A percentile compares a stretch with the other conserved stretches of the same genome.
Evolutionary conservation across 92 coral and sea anemone species (phyloP).

Genomic region (Virgularia gustaviana): DNA sequence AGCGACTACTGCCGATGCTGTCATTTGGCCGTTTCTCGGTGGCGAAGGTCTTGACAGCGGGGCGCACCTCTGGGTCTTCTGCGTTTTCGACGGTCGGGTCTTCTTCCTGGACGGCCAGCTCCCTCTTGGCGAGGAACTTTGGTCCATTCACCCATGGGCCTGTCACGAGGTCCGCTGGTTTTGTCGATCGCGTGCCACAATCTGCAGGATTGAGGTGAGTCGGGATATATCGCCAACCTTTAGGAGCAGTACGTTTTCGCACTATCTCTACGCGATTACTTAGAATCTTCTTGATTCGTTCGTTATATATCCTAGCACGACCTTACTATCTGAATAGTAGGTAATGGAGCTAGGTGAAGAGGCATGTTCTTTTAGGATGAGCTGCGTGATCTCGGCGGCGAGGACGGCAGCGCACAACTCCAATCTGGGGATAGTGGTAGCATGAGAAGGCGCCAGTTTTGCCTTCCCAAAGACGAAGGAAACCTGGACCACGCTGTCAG

Average conservation of each 20-base stretch:
- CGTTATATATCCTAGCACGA: neutral
- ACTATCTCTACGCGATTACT: neutral
- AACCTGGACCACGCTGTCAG: neutral
- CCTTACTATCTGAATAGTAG: slow-evolving; percentile 33
- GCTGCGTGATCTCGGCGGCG: slow-evolving; percentile 18
- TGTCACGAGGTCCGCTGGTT: neutral
- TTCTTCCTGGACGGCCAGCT: neutral
- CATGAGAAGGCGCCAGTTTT: neutral
- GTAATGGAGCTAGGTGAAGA: neutral
- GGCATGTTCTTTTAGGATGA: neutral
- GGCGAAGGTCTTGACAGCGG: neutral
- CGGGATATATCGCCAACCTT: neutral
- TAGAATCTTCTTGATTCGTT: neutral
- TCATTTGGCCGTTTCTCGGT: slow-evolving; percentile 8
- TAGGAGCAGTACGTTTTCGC: too few species aligned
- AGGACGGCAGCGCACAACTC: neutral
- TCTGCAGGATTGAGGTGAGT: slow-evolving; percentile 43
- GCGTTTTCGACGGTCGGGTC: neutral
- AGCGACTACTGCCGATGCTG: slow-evolving; percentile 11
- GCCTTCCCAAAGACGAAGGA: neutral
- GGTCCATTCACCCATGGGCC: neutral
- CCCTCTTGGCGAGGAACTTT: neutral
- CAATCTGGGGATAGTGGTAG: neutral
- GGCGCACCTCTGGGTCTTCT: slow-evolving; percentile 10
- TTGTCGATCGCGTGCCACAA: neutral